Base-by-base conservation (phyloP, 2,797 vertebrate genomes). In the Bradypodion ventrale region DNA sequence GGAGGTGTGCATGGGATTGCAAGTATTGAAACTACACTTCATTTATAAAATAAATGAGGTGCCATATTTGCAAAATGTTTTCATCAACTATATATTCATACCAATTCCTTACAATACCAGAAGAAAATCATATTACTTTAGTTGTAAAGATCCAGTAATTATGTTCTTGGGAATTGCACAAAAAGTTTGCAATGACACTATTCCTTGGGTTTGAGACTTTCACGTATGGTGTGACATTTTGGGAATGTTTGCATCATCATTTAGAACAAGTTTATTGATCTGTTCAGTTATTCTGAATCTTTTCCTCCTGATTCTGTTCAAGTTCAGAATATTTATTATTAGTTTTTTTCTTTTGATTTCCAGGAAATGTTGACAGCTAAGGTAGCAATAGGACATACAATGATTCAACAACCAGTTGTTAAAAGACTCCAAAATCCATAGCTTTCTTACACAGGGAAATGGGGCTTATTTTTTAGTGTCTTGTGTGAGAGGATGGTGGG, bases 271-370 rank as follows among this genome's bases (percentile, higher is more conserved):
- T 85, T 76, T 3, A 19, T 56, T 69, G 65, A 69, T 87, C 86
- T 83, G 27, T 81, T 16, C 15, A 44, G 15, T 74, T 90, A n/a
- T 59, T 69, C 37, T 66, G 23, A 87, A n/a, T 76, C 87, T 85
- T 86, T 42, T 80, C 37, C 83, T 49, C 3, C 23, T 7, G 27
- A 32, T 3, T 40, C 1, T 62, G 3, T 42, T 27, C 5, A 29
- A 68, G 19, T 7, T 83, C 52, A 82, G 60, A 23, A 89, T 4
- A 62, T 74, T 40, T 35, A 4, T 1, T 1, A 46, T 19, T 27
- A 66, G 79, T 2, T 75, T 27, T 73, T 21, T 89, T 12, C 4
- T 77, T 2, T 42, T 82, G 15, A 25, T 62, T 83, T 7, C 7
- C 66, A 60, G 5, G 21, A 4, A 66, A 44, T 68, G 82, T 32